These are phyloP conservation scores for Sebastes wilsoni DNA, from an alignment of 2,797 vertebrate species.

Conservation along the genomic window DNA sequence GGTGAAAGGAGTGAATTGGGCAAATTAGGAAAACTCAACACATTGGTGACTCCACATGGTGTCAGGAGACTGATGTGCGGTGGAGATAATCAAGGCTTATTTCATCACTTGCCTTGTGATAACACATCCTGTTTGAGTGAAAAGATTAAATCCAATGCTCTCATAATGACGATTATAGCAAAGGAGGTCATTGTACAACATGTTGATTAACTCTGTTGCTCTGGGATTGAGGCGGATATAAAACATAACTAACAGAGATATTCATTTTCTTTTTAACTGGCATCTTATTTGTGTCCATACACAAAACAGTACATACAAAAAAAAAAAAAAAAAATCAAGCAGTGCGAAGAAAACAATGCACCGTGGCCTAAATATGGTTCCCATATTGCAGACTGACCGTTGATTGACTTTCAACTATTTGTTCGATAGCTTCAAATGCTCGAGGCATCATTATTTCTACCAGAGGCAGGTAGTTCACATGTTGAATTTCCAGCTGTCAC, in stretches of 20 bases:
- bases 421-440: slow-evolving; percentile 12
- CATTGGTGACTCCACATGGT: neutral
- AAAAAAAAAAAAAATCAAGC: neutral
- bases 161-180: neutral
- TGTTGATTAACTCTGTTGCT: neutral
- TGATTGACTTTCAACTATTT: neutral
- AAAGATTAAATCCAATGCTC: neutral
- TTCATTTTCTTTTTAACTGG: neutral
- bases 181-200: neutral
- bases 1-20: neutral
- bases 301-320: neutral
- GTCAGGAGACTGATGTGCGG: neutral
- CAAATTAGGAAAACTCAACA: neutral
- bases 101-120: neutral
- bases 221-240: neutral
- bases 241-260: neutral
- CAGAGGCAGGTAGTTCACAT: neutral
- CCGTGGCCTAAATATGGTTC: neutral
- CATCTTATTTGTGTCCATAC: neutral
- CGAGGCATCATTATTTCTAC: neutral
- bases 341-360: neutral
- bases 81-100: neutral
- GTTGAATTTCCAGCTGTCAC: neutral
- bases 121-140: neutral
- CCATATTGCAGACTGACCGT: neutral